phyloP scores from a whole-genome alignment of 2,113 vertebrate genomes.

The Scomber japonicus region DNA sequence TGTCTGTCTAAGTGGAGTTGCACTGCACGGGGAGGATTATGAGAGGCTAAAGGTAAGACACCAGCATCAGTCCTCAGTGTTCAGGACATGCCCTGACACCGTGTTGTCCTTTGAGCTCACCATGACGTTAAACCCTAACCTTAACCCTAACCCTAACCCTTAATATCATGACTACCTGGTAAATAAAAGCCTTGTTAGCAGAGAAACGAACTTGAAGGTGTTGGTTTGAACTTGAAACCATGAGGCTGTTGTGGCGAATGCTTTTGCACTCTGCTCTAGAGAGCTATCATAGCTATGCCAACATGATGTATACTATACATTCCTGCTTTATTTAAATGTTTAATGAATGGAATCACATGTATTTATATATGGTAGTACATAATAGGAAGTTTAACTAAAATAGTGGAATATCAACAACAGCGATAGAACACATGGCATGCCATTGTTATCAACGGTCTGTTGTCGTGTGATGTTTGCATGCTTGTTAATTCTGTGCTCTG shows the following conservation, averaged over 20 bases:
- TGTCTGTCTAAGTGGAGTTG: background rate
- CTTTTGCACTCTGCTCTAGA: background rate
- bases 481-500: conserved; percentile 35
- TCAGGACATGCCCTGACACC: background rate
- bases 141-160: background rate
- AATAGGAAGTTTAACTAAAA: background rate
- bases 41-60: conserved; percentile 15
- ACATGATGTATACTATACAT: background rate
- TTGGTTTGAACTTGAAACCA: background rate
- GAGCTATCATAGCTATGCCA: background rate
- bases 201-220: background rate
- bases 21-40: conserved; percentile 1
- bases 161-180: conserved; percentile 9
- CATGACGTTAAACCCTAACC: background rate
- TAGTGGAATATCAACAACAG: too few species aligned
- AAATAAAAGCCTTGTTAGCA: conserved; percentile 3
- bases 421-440: background rate
- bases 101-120: background rate
- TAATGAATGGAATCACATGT: background rate
- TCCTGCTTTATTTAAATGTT: background rate
- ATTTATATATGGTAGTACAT: background rate
- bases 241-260: background rate
- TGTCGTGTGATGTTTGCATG: conserved; percentile 18
- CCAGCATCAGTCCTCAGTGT: conserved; percentile 1
- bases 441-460: background rate